Conservation (phyloP, 2,888 invertebrate species). For the Lasioglossum morio region DNA sequence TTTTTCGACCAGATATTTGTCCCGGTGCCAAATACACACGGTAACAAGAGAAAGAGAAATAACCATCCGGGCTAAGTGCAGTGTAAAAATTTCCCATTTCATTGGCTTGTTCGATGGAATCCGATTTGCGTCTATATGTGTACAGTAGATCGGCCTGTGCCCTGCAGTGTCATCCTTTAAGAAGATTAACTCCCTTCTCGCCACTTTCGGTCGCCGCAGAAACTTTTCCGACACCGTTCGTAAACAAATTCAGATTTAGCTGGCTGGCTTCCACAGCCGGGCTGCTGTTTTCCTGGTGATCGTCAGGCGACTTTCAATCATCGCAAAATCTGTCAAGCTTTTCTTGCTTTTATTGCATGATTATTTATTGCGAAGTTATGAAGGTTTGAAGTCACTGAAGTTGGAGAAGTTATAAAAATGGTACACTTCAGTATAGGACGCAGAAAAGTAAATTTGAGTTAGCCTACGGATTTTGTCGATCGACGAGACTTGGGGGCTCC, state of each 20-base stretch:
- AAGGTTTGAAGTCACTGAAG: too few relatives aligned
- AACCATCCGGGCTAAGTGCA: neutral
- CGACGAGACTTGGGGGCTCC: neutral
- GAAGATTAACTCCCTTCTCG: constrained; percentile 3
- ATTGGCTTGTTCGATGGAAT: neutral
- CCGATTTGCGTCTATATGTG: neutral
- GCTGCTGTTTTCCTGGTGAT: neutral
- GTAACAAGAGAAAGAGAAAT: neutral
- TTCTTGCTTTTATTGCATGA: too few relatives aligned
- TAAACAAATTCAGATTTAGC: constrained; percentile 3
- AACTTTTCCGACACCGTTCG: neutral
- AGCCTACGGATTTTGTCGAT: neutral
- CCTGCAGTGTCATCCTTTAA: neutral
- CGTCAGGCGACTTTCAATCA: neutral
- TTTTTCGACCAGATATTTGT: neutral
- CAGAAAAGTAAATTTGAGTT: neutral
- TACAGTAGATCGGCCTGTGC: neutral
- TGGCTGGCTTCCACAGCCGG: neutral
- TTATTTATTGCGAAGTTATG: too few relatives aligned
- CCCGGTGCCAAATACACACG: neutral
- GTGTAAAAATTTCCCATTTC: neutral
- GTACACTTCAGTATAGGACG: neutral
- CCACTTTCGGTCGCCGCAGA: neutral
- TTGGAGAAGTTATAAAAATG: too few relatives aligned
- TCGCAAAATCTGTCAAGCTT: neutral